Base-by-base conservation (phyloP, 2,888 invertebrate species). In the Carpatolechia fugitivella region DNA sequence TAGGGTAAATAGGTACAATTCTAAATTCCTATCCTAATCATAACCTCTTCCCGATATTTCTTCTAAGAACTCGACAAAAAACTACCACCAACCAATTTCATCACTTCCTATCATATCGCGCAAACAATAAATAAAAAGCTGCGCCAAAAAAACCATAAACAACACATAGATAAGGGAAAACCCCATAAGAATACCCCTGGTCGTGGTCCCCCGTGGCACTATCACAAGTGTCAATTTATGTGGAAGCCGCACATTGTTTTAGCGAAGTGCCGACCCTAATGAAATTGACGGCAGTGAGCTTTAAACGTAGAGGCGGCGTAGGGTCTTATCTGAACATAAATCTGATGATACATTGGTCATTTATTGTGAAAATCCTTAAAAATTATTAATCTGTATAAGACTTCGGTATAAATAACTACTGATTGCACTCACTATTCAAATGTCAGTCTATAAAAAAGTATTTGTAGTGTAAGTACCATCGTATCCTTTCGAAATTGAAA, bases 171-270 rank as follows among this genome's bases (percentile, higher is more conserved):
- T 49, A 35, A 53, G 16, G 44, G 11, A 56, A 41, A 20, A 6
- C 33, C 33, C 20, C 13, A 20, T 18, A 18, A 18, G 24, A 44
- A 29, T 30, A 24, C 24, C 64, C 61, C 54, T 59, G n/a, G n/a
- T n/a, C 57, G 54, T 3, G 33, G n/a, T 40, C 40, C 40, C 40
- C 40, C 40, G 18, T 20, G 60, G 55, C 62, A 66, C 69, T 68
- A 73, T 72, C 68, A 60, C 64, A 66, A 74, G 77, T 76, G 83
- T 78, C 82, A 82, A 82, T 82, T 78, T 82, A 80, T 80, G 70
- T 74, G 69, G 68, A 50, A 47, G 20, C 54, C 56, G 62, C 66
- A 70, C 75, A 74, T 75, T 79, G 79, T 78, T 80, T 81, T 78
- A 81, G 76, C 14, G n/a, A 61, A 63, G 63, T 65, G 66, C 62